A percentile compares a stretch with the other conserved stretches of the same genome.
These are phyloP conservation scores for Rhopilema esculentum DNA, from an alignment of 30 jellyfish, hydroid and myxozoan species.

Conservation along the genomic window DNA sequence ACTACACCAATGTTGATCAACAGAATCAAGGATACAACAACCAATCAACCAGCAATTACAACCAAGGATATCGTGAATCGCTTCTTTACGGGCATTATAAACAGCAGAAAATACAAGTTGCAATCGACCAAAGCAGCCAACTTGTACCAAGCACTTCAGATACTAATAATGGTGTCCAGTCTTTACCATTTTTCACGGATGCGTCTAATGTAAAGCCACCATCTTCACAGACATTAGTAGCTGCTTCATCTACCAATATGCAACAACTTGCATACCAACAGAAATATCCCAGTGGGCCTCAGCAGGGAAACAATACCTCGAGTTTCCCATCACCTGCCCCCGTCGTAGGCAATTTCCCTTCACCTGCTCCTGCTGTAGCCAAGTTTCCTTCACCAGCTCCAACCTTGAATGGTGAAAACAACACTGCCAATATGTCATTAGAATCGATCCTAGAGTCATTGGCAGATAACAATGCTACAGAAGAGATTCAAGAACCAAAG, in stretches of 20 bases:
- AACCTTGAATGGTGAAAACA: neutral
- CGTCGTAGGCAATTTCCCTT: too few species aligned
- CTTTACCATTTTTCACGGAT: neutral
- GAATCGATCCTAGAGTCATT: constrained; percentile 33
- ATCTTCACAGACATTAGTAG: neutral
- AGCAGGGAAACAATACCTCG: neutral
- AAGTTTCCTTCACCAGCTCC: too few species aligned
- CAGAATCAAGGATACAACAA: neutral
- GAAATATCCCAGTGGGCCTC: neutral
- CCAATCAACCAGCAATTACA: neutral
- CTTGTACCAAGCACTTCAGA: neutral
- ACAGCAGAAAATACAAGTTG: constrained; percentile 63
- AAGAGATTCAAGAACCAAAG: neutral
- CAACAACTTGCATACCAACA: too few species aligned
- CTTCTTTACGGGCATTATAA: constrained; percentile 46
- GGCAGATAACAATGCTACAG: constrained; percentile 32
- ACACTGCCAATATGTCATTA: constrained; percentile 29
- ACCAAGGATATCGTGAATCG: constrained; percentile 7
- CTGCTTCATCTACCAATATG: neutral
- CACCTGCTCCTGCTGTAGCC: too few species aligned
- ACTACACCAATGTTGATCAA: neutral
- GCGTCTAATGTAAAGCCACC: neutral
- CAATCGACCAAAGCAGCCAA: constrained; percentile 24
- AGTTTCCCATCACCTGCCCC: too few species aligned
- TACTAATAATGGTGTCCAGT: neutral